Evolutionary conservation across 2,888 invertebrate genomes (phyloP), one percentile per base, ranked within the genome.

Genomic region (Meta bourneti): DNA sequence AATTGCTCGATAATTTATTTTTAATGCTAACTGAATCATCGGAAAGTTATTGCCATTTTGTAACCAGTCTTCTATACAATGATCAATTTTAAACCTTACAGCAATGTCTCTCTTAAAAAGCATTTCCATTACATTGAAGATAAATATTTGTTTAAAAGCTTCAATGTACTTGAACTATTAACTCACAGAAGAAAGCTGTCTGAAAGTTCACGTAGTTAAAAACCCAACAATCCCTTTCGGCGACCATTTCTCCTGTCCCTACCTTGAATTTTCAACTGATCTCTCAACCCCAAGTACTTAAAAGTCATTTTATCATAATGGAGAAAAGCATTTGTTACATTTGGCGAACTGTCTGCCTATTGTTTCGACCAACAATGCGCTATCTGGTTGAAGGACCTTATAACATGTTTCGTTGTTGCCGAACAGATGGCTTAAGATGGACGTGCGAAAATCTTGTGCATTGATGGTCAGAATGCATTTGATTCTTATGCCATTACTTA

Each of bases 351-450:
- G 84, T 54, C 75, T 11, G 54, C 74, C 72, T 48, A 84, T 84
- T 84, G 84, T 84, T 75, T 84, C 61, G 34, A 20, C 16, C 61
- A 84, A 84, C 84, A 84, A 84, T 84, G 19, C 84, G 34, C 84
- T 72, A 84, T 84, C 84, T 48, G 75, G 84, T 84, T 84, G 84
- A 84, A 84, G 84, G 84, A 84, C 84, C 84, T 75, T 84, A 16
- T 11, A 8, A 51, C 51, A 52, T 51, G 83, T 54, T 84, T 79
- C 61, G 61, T 9, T 34, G 34, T 34, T 34, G 34, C 34, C 34
- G 61, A 61, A 61, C 61, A 61, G 61, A 9, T 61, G 61, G 61
- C 61, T 16, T 16, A 16, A 61, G 61, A 61, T 61, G 61, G 11
- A 61, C 61, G 61, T 61, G 61, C 61, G 61, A 61, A 61, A 61